A percentile compares a stretch with the other conserved stretches of the same genome.
phyloP scores from a whole-genome alignment of 2,113 vertebrate species.

The zebrafish (Danio rerio) region GRCz12tu NC_133198.1:32496501-32497000 shows the following conservation, averaged over 20 bases:
- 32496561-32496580: conserved; percentile 77
- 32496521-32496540: conserved; percentile 85
- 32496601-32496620: background rate
- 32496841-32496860: background rate
- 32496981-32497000: background rate
- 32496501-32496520: conserved; percentile 77
- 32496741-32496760: too few relatives aligned
- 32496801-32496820: background rate
- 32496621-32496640: background rate
- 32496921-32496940: conserved; percentile 84
- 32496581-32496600: conserved; percentile 73
- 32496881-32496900: conserved; percentile 56
- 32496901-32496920: conserved; percentile 87
- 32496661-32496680: too few relatives aligned
- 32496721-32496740: too few relatives aligned
- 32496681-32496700: too few relatives aligned
- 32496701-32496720: too few relatives aligned
- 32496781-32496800: too few relatives aligned
- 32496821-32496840: background rate
- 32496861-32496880: background rate
- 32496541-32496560: conserved; percentile 81
- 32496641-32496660: background rate
- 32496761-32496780: too few relatives aligned
- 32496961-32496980: conserved; percentile 79
- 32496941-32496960: conserved; percentile 86